Evolutionary conservation across 2,113 vertebrate species (phyloP).

Genomic region (Chaetura pelagica): DNA sequence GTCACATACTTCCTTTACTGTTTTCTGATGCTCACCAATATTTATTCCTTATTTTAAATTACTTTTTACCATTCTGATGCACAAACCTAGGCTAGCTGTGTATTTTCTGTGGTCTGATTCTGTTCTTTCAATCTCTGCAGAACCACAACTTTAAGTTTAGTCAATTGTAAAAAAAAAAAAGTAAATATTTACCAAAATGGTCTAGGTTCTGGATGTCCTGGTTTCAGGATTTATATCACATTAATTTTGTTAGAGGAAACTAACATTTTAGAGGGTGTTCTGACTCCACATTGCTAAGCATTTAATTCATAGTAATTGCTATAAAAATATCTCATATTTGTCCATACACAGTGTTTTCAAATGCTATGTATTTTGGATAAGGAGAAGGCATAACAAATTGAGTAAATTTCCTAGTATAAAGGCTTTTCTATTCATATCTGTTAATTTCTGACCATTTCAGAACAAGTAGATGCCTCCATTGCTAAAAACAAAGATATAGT

Average conservation of each 20-base stretch:
- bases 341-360: neutral
- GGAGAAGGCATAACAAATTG: neutral
- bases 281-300: neutral
- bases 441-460: neutral
- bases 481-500: neutral
- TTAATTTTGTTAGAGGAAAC: neutral
- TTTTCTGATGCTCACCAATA: neutral
- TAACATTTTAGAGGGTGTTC: neutral
- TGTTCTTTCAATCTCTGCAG: neutral
- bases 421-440: neutral
- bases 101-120: neutral
- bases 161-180: neutral
- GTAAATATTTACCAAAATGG: neutral
- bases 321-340: neutral
- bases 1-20: neutral
- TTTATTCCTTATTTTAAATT: slow-evolving; percentile 17
- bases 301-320: neutral
- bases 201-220: neutral
- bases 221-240: neutral
- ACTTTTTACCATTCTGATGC: neutral
- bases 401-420: neutral
- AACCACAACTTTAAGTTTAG: neutral
- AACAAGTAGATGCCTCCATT: neutral
- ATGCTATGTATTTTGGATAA: neutral
- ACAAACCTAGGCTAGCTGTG: neutral